Evolutionary conservation across 2,797 vertebrate genomes (phyloP).

Genomic region (Takifugu rubripes): DNA sequence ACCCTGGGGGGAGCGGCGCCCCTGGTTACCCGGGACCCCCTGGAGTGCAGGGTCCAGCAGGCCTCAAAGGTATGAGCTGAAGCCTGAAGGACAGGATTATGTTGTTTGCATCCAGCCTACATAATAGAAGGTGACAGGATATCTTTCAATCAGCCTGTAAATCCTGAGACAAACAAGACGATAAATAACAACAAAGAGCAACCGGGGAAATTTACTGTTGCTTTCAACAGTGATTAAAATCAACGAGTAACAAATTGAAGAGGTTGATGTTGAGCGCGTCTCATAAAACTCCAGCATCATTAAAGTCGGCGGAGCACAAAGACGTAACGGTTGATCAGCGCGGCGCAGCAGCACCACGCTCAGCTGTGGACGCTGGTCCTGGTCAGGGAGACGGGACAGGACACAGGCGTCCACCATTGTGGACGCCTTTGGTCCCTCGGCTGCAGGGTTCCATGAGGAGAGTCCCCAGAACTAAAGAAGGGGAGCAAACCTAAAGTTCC

Average conservation of each 20-base stretch:
- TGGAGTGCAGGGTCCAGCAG: constrained; percentile 69
- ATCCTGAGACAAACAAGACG: constrained; percentile 27
- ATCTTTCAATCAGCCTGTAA: constrained; percentile 1
- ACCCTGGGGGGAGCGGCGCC: constrained; percentile 71
- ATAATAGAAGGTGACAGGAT: constrained; percentile 5
- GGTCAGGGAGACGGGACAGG: constrained; percentile 1
- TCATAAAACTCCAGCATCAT: constrained; percentile 50
- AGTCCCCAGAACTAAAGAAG: no score
- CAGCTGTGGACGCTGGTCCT: constrained; percentile 11
- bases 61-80: constrained; percentile 72
- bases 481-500: no score
- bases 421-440: no score
- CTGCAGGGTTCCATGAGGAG: no score
- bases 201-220: constrained; percentile 30
- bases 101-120: neutral
- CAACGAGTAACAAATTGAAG: constrained; percentile 46
- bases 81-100: neutral
- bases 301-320: constrained; percentile 54
- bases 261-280: constrained; percentile 43
- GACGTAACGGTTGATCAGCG: constrained; percentile 8
- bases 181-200: constrained; percentile 30
- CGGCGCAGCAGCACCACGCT: constrained; percentile 24
- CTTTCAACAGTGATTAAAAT: constrained; percentile 53
- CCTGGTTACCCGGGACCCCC: constrained; percentile 74
- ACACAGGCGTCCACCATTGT: no score